phyloP scores from a whole-genome alignment of 2,113 vertebrate genomes.

The Perca flavescens region DNA sequence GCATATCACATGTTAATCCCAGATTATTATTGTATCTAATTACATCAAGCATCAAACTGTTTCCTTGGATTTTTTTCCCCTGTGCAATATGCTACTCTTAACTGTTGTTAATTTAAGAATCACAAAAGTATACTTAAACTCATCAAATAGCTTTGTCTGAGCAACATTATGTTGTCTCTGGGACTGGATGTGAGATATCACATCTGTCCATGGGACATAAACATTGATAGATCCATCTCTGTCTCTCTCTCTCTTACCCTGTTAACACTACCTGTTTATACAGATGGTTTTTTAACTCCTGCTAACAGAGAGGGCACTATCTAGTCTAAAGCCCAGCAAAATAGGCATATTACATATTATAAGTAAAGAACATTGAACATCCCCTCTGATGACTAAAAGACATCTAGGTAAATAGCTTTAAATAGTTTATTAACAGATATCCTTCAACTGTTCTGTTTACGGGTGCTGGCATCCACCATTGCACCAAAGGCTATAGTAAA shows the following conservation, averaged over 20 bases:
- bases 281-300: slow-evolving; percentile 18
- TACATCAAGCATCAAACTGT: not conserved
- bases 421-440: slow-evolving; percentile 53
- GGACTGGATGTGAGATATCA: slow-evolving; percentile 24
- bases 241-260: not conserved
- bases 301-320: slow-evolving; percentile 22
- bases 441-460: slow-evolving; percentile 43
- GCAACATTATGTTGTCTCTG: slow-evolving; percentile 8
- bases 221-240: slow-evolving; percentile 24
- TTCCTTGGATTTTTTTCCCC: slow-evolving; percentile 8
- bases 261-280: not conserved
- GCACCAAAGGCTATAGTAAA: slow-evolving; percentile 43
- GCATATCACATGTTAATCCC: not conserved
- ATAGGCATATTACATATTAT: not conserved
- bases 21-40: slow-evolving; percentile 13
- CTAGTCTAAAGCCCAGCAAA: not conserved
- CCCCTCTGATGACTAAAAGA: slow-evolving; percentile 23
- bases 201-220: slow-evolving; percentile 43
- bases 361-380: not conserved
- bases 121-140: not conserved
- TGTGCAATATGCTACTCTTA: not conserved
- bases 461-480: slow-evolving; percentile 42
- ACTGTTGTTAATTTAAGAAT: not conserved
- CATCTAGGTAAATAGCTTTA: slow-evolving; percentile 28
- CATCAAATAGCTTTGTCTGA: slow-evolving; percentile 24